Evolutionary conservation across 2,797 vertebrate genomes (phyloP).

Genomic region (Pangasius sanitwongsei): DNA sequence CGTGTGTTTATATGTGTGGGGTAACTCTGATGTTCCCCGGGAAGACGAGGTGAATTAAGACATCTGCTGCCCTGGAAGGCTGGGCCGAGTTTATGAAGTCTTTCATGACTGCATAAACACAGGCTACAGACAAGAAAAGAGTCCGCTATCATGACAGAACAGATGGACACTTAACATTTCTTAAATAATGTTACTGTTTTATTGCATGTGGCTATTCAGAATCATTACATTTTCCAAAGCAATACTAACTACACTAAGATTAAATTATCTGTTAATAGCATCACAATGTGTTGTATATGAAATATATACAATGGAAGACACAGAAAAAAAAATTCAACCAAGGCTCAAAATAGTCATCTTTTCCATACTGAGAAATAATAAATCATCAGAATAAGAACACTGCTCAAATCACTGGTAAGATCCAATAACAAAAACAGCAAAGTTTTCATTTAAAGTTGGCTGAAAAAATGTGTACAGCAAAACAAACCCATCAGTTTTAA

Average conservation of each 20-base stretch:
- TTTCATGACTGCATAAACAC: slow-evolving; percentile 47
- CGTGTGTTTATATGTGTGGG: slow-evolving; percentile 7
- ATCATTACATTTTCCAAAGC: slow-evolving; percentile 94
- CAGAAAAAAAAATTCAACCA: slow-evolving; percentile 64
- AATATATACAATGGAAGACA: slow-evolving; percentile 94
- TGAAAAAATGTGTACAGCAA: slow-evolving; percentile 85
- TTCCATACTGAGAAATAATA: slow-evolving; percentile 89
- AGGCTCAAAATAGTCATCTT: slow-evolving; percentile 75
- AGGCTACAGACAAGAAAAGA: slow-evolving; percentile 27
- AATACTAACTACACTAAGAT: slow-evolving; percentile 85
- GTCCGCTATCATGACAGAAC: slow-evolving; percentile 37
- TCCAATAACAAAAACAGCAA: slow-evolving; percentile 84
- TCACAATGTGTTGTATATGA: slow-evolving; percentile 89
- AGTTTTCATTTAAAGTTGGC: slow-evolving; percentile 83
- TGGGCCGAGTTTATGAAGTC: slow-evolving; percentile 17
- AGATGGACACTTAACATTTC: slow-evolving; percentile 71
- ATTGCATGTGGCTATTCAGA: slow-evolving; percentile 99
- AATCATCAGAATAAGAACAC: slow-evolving; percentile 89
- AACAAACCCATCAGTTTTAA: slow-evolving; percentile 69
- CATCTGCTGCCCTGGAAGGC: slow-evolving; percentile 55
- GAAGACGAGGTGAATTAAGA: slow-evolving; percentile 54
- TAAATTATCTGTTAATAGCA: slow-evolving; percentile 88
- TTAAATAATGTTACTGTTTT: slow-evolving; percentile 95
- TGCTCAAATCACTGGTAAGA: slow-evolving; percentile 88
- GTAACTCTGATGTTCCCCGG: slow-evolving; percentile 27